phyloP scores from a whole-genome alignment of 2,797 vertebrate species.

The Champsocephalus gunnari region DNA sequence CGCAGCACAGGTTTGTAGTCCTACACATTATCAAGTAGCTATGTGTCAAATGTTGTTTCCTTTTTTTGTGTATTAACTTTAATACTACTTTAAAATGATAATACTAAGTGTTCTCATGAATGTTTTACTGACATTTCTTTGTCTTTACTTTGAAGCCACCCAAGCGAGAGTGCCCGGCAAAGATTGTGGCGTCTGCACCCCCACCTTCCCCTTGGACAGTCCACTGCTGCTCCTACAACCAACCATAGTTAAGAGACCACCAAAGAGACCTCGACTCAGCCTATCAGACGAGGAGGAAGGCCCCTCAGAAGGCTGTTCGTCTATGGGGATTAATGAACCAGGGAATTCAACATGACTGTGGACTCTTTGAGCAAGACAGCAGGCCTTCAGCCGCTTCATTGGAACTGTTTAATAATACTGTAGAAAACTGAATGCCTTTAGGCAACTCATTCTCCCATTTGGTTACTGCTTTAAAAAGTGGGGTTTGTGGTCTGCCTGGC shows the following conservation, averaged over 20 bases:
- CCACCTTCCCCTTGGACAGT: conserved; percentile 37
- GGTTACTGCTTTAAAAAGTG: background rate
- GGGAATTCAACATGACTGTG: conserved; percentile 13
- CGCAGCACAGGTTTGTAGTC: conserved; percentile 28
- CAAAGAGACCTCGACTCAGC: conserved; percentile 35
- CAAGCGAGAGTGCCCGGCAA: conserved; percentile 28
- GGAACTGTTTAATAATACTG: background rate
- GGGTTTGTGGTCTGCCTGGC: background rate
- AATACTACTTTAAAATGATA: background rate
- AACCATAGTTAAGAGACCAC: conserved; percentile 20
- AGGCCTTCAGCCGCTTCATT: background rate
- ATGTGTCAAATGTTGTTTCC: background rate
- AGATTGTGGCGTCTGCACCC: conserved; percentile 34
- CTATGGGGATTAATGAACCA: background rate
- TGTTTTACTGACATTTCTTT: conserved; percentile 2
- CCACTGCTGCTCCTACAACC: conserved; percentile 41
- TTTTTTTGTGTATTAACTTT: background rate
- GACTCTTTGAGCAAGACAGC: background rate
- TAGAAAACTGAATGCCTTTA: background rate
- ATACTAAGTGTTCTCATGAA: background rate
- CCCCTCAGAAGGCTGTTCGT: conserved; percentile 4
- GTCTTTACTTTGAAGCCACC: conserved; percentile 23
- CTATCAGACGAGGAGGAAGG: conserved; percentile 12
- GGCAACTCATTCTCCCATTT: background rate
- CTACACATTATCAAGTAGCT: background rate